Evolutionary conservation across 2,113 vertebrate species (phyloP), one percentile per base, ranked within the genome.

Genomic region (Gadus macrocephalus): DNA sequence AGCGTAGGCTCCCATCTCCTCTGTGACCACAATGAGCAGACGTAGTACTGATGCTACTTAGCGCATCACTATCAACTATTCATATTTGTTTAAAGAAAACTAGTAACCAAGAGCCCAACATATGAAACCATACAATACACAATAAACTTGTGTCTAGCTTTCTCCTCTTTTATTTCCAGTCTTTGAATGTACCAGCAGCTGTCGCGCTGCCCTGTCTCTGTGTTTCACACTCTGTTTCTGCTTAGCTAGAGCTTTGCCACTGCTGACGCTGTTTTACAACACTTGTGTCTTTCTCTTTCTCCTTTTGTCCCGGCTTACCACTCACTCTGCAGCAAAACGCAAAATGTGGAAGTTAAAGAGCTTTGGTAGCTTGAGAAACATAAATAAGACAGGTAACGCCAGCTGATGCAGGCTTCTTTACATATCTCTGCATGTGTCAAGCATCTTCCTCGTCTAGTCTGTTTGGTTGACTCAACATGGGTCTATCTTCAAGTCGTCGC

Each of bases 341-440:
- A 98, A 97, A 98, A 98, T 98, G 96, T 98, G 96, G 96, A 98
- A 98, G 90, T 93, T 98, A 94, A 98, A 98, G 93, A 96, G 95
- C 93, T 98, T 98, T 94, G 96, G 96, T 98, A 98, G 96, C 94
- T 96, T 98, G 94, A 96, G 96, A 96, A 98, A 98, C 95, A 96
- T 98, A 95, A 97, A 97, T 94, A 97, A 95, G 94, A 96, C 96
- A 98, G 96, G 96, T 98, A 98, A 98, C 78, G 78, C 60, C 53
- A 70, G 69, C 60, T 63, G 60, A 42, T 53, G 69, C 42, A 9
- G 72, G 42, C 42, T 49, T 49, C 8, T 49, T 49, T 14, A 14
- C 71, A 35, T 74, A 60, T 73, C 68, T 73, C 19, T 79, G 2
- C 61, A 11, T 49, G 42, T 9, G 11, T 49, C 8, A 1, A 49